A percentile compares a stretch with the other conserved stretches of the same genome.
These are phyloP conservation scores for Eledona agricola DNA, from an alignment of 2,888 invertebrate genomes.

Conservation along the genomic window DNA sequence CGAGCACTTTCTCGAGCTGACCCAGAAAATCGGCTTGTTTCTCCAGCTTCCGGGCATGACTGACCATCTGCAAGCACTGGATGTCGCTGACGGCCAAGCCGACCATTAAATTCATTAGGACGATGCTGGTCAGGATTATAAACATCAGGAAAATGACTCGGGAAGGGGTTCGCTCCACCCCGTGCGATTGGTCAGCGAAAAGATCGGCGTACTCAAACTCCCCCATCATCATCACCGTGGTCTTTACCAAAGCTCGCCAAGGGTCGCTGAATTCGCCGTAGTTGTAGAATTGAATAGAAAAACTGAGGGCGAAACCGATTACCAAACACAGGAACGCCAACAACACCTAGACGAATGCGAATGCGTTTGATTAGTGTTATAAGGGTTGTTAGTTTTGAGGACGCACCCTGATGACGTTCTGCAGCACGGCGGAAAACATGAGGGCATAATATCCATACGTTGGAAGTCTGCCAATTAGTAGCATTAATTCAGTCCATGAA, in stretches of 20 bases:
- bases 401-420: conserved; percentile 66
- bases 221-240: conserved; percentile 69
- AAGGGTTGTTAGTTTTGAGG: no score
- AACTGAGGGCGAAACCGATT: conserved; percentile 67
- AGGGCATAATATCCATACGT: conserved; percentile 67
- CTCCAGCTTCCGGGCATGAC: conserved; percentile 55
- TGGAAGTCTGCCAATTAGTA: conserved; percentile 66
- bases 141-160: conserved; percentile 65
- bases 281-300: conserved; percentile 65
- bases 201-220: conserved; percentile 65
- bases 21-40: conserved; percentile 59
- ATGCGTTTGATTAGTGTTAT: no score
- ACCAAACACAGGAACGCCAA: conserved; percentile 66
- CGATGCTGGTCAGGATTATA: conserved; percentile 65
- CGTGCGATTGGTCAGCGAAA: conserved; percentile 52
- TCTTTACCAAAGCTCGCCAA: conserved; percentile 63
- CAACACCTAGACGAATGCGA: conserved; percentile 60
- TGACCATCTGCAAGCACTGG: conserved; percentile 55
- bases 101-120: conserved; percentile 67
- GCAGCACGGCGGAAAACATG: conserved; percentile 67
- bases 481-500: conserved; percentile 67
- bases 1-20: conserved; percentile 57
- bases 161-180: conserved; percentile 49
- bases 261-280: conserved; percentile 60
- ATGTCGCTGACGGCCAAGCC: conserved; percentile 68